Base-by-base conservation (phyloP, 92 coral and sea anemone species). In the Porites rus region DNA sequence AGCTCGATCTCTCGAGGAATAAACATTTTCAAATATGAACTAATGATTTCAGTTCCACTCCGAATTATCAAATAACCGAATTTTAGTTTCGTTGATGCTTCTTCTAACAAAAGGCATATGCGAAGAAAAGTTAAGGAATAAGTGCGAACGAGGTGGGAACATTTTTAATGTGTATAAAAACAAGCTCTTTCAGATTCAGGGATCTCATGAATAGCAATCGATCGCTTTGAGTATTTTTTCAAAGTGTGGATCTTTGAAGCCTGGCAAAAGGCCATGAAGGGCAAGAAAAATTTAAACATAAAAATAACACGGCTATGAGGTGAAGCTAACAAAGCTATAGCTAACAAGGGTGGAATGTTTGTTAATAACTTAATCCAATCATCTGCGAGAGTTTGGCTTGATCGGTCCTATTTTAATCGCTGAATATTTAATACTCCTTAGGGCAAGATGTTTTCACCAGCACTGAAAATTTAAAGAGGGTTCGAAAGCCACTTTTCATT, bases 281-380 rank as follows among this genome's bases (percentile, higher is more conserved):
- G 13, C 56, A 24, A 66, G 52, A 31, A 70, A 65, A 66, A 65
- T 28, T 77, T 75, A 43, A 19, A 43, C 58, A 70, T 52, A 58
- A 79, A 81, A 51, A 77, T 66, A 28, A 68, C 74, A 66, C 43
- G 70, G 50, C 81, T 46, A 77, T 46, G 53, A 54, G 82, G 46
- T 63, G 74, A 81, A 84, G 24, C 84, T 56, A 58, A 78, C 64
- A 77, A 64, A 84, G 87, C 80, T 83, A 14, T 90, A 78, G 87
- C 86, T 51, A 82, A 74, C 75, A 67, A 72, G 87, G 65, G 72
- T 61, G 87, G 87, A 91, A 88, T 92, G 93, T 90, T 87, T 89
- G 94, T 90, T 90, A 85, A 92, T 87, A 86, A 88, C 78, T 88
- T 94, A 92, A 92, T 88, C 94, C 95, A 94, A 94, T 94, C 94